Percentiles rank a stretch among this genome's conserved stretches.
phyloP scores from a whole-genome alignment of 2,797 vertebrate genomes.

The Propithecus perrieri region DNA sequence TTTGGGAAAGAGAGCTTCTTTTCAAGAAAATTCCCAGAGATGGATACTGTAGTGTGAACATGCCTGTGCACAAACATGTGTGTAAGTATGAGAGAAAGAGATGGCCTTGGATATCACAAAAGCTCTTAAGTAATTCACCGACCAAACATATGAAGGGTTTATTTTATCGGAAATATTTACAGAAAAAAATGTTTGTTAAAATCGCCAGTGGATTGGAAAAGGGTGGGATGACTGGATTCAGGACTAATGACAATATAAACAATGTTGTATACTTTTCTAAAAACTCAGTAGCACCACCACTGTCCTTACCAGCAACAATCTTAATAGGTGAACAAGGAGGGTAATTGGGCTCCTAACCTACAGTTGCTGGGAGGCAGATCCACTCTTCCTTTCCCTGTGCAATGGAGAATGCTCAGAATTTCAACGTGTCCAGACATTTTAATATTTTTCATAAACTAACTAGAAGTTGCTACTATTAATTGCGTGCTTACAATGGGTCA shows the following conservation, averaged over 20 bases:
- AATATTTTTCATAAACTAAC: neutral
- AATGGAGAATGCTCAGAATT: neutral
- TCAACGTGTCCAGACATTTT: neutral
- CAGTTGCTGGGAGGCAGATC: rapidly evolving
- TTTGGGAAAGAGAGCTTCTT: neutral
- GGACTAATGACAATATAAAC: neutral
- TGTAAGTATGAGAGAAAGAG: neutral
- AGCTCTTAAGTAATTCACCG: neutral
- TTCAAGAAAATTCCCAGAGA: neutral
- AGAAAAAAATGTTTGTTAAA: neutral
- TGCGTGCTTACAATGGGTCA: neutral
- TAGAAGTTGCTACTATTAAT: neutral
- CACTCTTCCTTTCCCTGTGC: too few relatives aligned
- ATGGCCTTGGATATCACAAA: neutral
- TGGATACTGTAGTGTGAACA: neutral
- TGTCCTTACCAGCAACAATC: rapidly evolving
- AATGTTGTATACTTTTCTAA: neutral
- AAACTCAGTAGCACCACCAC: rapidly evolving
- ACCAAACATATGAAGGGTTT: neutral
- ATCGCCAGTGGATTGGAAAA: neutral
- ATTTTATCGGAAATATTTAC: neutral
- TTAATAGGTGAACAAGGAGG: neutral
- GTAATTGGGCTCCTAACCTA: neutral
- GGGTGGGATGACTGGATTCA: neutral
- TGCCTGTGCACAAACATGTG: rapidly evolving